Evolutionary conservation across 2,113 vertebrate genomes (phyloP).

Genomic region (Pomatorhinus ruficollis): DNA sequence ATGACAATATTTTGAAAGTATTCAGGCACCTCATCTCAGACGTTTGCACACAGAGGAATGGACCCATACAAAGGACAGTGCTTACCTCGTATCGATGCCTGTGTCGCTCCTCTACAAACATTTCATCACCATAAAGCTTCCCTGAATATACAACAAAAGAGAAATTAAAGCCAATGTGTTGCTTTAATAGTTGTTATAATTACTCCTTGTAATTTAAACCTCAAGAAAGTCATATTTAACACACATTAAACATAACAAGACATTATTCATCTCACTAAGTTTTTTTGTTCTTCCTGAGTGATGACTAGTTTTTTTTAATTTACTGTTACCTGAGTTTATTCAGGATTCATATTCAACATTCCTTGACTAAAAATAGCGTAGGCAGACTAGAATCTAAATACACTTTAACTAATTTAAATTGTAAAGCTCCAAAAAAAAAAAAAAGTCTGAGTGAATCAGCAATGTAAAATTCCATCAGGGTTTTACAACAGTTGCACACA

Average conservation of each 20-base stretch:
- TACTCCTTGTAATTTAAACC: neutral
- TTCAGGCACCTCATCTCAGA: neutral
- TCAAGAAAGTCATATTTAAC: neutral
- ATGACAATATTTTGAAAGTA: neutral
- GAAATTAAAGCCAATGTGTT: neutral
- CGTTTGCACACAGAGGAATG: neutral
- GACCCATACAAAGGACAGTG: neutral
- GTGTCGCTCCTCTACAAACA: conserved; percentile 79
- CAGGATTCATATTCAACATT: neutral
- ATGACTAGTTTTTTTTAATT: neutral
- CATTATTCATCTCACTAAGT: neutral
- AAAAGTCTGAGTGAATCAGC: neutral
- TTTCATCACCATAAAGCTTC: conserved; percentile 76
- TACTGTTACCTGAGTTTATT: neutral
- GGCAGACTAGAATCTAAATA: neutral
- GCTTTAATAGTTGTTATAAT: neutral
- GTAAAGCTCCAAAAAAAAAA: neutral
- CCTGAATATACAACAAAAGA: conserved; percentile 61
- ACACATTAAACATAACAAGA: neutral
- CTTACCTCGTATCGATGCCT: conserved; percentile 81
- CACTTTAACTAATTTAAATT: neutral
- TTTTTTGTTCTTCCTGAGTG: neutral
- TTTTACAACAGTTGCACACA: neutral
- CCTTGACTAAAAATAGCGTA: neutral
- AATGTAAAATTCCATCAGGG: neutral